Conservation (phyloP, 2,888 invertebrate species). For the Rhamphomyia laevipes region DNA sequence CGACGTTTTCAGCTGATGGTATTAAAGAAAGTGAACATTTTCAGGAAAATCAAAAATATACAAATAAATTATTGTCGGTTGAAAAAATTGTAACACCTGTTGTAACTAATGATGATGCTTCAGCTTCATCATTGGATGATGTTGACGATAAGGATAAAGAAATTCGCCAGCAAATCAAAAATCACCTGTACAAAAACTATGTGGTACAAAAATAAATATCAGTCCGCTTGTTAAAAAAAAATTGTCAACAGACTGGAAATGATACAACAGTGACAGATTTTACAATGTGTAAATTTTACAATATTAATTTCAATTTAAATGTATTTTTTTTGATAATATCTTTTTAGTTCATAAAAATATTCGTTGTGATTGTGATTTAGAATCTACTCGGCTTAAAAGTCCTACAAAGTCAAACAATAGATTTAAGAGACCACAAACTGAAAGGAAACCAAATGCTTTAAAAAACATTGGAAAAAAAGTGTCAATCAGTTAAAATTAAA, state of each 20-base stretch:
- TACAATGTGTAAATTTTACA: conserved; percentile 23
- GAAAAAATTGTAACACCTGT: not conserved
- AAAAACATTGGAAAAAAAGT: too few species aligned
- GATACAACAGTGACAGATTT: conserved; percentile 28
- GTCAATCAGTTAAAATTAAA: not conserved
- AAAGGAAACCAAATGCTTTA: not conserved
- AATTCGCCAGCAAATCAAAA: not conserved
- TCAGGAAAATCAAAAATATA: not conserved
- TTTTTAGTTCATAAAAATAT: conserved; percentile 24
- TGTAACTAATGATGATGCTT: not conserved
- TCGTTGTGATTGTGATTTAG: conserved; percentile 23
- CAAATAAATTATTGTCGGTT: not conserved
- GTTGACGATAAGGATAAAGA: conserved; percentile 26
- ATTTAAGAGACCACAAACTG: not conserved
- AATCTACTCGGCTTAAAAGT: conserved; percentile 24
- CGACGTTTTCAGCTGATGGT: too few species aligned
- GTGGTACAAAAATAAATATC: not conserved
- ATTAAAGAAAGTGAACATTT: not conserved
- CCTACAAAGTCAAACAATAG: not conserved
- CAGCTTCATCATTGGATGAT: conserved; percentile 13
- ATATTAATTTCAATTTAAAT: not conserved
- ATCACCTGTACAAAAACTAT: not conserved
- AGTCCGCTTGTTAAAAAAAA: too few species aligned
- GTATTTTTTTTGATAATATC: not conserved
- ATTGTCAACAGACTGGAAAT: conserved; percentile 9